Evolutionary conservation across 2,797 vertebrate genomes (phyloP), one percentile per base, ranked within the genome.

Genomic region (Schizothorax lantsangensis): DNA sequence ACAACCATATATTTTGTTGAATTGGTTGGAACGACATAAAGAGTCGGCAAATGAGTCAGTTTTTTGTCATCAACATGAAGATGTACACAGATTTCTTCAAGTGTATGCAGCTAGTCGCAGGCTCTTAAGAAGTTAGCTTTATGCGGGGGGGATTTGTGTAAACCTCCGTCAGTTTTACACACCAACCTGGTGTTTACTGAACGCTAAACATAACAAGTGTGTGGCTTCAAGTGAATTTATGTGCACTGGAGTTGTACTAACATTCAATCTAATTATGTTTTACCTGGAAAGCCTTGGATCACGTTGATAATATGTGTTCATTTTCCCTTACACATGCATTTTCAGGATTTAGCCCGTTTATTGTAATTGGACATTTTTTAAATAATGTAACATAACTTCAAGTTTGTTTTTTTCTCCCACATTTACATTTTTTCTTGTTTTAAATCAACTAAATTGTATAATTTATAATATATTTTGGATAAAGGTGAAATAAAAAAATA

Each of bases 121-220:
- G 59, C 43, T 47, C 69, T 40, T 43, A 57, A 40, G 30, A 21
- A 77, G 86, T 85, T 77, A 80, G 30, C 14, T 38, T 84, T 75
- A 73, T n/a, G 73, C 26, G 26, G 68, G 79, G 79, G 64, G 68
- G 84, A 81, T 87, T 73, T 77, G 52, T 59, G 88, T 85, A 89
- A 89, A 84, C 84, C 64, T 81, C 43, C 0, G 40, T 80, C 52
- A 38, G 75, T 64, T 59, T 88, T 66, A 75, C 64, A 21, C 84
- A 30, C 30, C 4, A 21, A 74, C 17, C 68, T 64, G 77, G 30
- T 89, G 86, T 92, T 90, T 90, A 88, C 87, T 17, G 36, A 54
- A 81, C 66, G 43, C 85, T 90, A 90, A 91, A 87, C 86, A 85
- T 45, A 40, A 74, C 85, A 71, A 87, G 86, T 82, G 73, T 26